A percentile compares a stretch with the other conserved stretches of the same genome.
These are phyloP conservation scores for Lasioglossum morio DNA, from an alignment of 2,888 invertebrate genomes.

Conservation along the genomic window DNA sequence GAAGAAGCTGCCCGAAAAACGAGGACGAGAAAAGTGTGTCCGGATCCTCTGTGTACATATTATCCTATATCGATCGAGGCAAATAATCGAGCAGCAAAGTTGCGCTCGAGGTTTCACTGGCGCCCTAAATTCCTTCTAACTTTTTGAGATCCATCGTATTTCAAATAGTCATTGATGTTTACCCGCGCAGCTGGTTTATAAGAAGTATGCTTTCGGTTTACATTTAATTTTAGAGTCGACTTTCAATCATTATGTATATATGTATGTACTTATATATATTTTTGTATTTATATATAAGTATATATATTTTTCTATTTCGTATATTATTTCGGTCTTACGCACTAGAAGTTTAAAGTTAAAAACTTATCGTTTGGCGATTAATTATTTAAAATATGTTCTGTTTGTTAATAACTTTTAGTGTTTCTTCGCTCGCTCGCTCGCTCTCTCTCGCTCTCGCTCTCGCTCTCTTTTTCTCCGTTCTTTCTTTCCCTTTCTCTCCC, in stretches of 20 bases:
- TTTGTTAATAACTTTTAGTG: conserved; percentile 69
- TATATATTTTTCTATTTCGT: conserved; percentile 63
- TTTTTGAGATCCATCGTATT: conserved; percentile 60
- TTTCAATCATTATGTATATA: conserved; percentile 81
- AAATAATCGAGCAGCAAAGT: conserved; percentile 48
- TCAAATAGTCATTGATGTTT: conserved; percentile 64
- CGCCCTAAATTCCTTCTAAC: conserved; percentile 48
- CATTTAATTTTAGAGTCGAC: conserved; percentile 83
- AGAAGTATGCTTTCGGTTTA: conserved; percentile 69
- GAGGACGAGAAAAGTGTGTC: conserved; percentile 45
- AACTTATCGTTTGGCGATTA: conserved; percentile 83
- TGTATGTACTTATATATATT: conserved; percentile 65
- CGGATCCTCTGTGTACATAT: conserved; percentile 29
- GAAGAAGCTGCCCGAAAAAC: conserved; percentile 36
- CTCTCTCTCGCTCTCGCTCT: conserved; percentile 33
- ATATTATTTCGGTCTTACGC: conserved; percentile 79
- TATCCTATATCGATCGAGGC: conserved; percentile 43
- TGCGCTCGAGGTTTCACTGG: conserved; percentile 66
- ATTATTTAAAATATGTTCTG: conserved; percentile 84
- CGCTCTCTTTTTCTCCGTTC: conserved; percentile 37
- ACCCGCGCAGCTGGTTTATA: conserved; percentile 53
- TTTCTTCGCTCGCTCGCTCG: conserved; percentile 36
- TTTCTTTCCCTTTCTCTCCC: conserved; percentile 41
- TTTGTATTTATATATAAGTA: conserved; percentile 52
- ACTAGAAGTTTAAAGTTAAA: conserved; percentile 81